A percentile compares a stretch with the other conserved stretches of the same genome.
These are phyloP conservation scores for Neocrepidodera transversa DNA, from an alignment of 2,888 invertebrate species.

Conservation along the genomic window DNA sequence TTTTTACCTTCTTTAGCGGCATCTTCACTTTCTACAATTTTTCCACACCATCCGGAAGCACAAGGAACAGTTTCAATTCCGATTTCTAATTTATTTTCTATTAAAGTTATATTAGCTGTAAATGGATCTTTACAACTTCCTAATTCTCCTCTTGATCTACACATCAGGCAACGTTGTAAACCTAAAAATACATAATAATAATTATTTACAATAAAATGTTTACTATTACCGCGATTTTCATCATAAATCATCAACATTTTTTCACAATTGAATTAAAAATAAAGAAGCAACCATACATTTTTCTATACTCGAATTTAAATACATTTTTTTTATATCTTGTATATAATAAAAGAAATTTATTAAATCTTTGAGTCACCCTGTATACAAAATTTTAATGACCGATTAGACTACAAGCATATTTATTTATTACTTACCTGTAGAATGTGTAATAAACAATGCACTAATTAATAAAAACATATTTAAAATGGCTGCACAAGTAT, in stretches of 20 bases:
- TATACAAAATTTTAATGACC: neutral
- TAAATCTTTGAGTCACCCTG: neutral
- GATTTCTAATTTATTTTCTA: conserved; percentile 66
- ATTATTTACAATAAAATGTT: too few species aligned
- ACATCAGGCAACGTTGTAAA: conserved; percentile 78
- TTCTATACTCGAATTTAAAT: neutral
- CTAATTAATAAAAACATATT: conserved; percentile 18
- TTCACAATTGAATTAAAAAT: neutral
- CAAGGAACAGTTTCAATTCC: conserved; percentile 82
- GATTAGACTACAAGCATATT: neutral
- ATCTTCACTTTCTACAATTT: conserved; percentile 83
- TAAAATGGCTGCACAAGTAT: neutral
- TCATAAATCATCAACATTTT: too few species aligned
- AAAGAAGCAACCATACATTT: neutral
- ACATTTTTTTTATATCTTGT: neutral
- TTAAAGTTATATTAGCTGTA: conserved; percentile 77
- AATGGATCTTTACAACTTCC: conserved; percentile 92
- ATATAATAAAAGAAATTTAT: neutral
- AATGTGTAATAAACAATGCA: conserved; percentile 10
- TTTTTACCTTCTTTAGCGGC: conserved; percentile 75
- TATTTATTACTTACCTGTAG: conserved; percentile 9
- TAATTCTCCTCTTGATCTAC: conserved; percentile 85
- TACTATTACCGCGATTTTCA: too few species aligned
- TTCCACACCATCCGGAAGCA: conserved; percentile 92
- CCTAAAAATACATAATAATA: conserved; percentile 62